Base-by-base conservation (phyloP, 2,888 invertebrate genomes). In the Drosophila crucigera region DNA sequence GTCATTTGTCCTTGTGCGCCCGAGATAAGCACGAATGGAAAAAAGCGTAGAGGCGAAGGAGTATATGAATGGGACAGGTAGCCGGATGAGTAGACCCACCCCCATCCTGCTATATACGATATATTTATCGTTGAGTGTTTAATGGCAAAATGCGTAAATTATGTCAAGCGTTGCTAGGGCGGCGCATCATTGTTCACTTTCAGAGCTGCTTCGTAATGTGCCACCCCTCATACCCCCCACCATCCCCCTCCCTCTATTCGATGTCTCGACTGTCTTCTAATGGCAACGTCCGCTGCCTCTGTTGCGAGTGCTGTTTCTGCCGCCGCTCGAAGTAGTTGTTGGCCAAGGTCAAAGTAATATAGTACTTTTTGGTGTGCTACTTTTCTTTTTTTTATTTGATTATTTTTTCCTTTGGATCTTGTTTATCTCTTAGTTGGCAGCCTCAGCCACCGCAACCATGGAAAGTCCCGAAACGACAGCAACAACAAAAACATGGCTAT, bases 61-160 rank as follows among this genome's bases (percentile, higher is more conserved):
- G 28, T 33, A 30, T 33, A 43, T 43, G 33, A 68, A 47, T 25
- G 47, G 56, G 39, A 22, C 69, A 69, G 81, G 76, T 80, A 60
- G 50, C 11, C 39, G 54, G 49, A 65, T 19, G 54, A 49, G 37
- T 43, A 22, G 19, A 16, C 37, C 22, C 30, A 30, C 39, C 47
- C 14, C 47, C 49, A 19, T 49, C 31, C 30, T 30, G 30, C 19
- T n/a, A 22, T 31, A 31, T 35, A 31, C 25, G 14, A 71, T 31
- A 47, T 61, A 63, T 65, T 80, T 73, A 66, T 28, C 70, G 67
- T 68, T 73, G 78, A 92, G 92, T 91, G 85, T 80, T 90, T 92
- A 92, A 92, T 91, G 91, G 84, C 79, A 75, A 92, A 92, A 92
- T 92, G 91, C 90, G 90, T 91, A 90, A 92, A 92, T 86, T 91